phyloP scores from a whole-genome alignment of 2,888 invertebrate species.

The Maniola hyperantus region DNA sequence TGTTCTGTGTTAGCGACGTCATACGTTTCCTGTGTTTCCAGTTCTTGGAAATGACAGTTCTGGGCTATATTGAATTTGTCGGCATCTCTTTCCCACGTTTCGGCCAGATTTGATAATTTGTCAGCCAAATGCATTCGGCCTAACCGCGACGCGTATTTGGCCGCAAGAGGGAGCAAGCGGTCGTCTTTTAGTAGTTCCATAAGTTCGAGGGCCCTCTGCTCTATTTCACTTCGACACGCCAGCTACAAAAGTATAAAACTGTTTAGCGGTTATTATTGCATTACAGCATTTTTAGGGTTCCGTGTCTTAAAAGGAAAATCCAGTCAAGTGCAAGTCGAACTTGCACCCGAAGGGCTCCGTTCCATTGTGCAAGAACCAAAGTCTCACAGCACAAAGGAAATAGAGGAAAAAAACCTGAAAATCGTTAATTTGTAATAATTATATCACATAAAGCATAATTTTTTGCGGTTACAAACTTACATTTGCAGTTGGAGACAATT shows the following conservation, averaged over 20 bases:
- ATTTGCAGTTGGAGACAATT: too few species aligned
- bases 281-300: too few species aligned
- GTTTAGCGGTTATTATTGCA: background rate
- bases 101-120: conserved; percentile 85
- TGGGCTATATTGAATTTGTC: conserved; percentile 61
- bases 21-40: conserved; percentile 69
- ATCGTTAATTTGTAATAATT: background rate
- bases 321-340: too few species aligned
- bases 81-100: conserved; percentile 62
- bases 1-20: conserved; percentile 63
- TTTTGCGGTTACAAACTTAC: too few species aligned
- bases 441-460: too few species aligned
- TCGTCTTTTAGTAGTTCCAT: conserved; percentile 91
- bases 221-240: conserved; percentile 91
- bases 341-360: too few species aligned
- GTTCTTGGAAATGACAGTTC: conserved; percentile 62
- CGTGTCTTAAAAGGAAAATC: too few species aligned
- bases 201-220: conserved; percentile 93
- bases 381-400: too few species aligned
- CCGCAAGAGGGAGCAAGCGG: conserved; percentile 90
- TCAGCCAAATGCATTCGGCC: conserved; percentile 91
- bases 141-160: conserved; percentile 93
- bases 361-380: too few species aligned
- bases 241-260: conserved; percentile 83
- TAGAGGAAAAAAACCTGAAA: background rate